Evolutionary conservation across 92 coral and sea anemone species (phyloP).

Genomic region (Paragorgia papillata): DNA sequence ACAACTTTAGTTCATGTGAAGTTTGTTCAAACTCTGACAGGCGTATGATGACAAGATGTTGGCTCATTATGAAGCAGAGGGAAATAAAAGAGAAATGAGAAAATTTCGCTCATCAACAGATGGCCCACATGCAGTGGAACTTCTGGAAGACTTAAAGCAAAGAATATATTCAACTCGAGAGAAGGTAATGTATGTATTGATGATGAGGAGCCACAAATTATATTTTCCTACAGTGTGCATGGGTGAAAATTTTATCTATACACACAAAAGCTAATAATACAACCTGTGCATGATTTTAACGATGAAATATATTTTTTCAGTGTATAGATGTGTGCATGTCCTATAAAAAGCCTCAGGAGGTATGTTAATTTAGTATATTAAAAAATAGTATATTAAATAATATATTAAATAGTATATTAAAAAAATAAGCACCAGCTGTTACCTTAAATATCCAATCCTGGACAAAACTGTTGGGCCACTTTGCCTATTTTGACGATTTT

Average conservation of each 20-base stretch:
- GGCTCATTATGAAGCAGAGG: slow-evolving; percentile 64
- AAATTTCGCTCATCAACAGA: slow-evolving; percentile 79
- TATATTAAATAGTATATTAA: slow-evolving; percentile 69
- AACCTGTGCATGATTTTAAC: background rate
- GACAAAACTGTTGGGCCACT: too few relatives aligned
- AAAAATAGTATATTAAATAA: too few relatives aligned
- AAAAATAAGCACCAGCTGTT: too few relatives aligned
- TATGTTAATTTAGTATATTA: slow-evolving; percentile 74
- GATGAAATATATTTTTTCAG: slow-evolving; percentile 30
- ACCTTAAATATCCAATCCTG: too few relatives aligned
- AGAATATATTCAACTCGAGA: slow-evolving; percentile 69
- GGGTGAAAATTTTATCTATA: too few relatives aligned
- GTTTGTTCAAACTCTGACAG: slow-evolving; percentile 25
- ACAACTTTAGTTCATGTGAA: too few relatives aligned
- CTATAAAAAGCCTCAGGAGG: slow-evolving; percentile 81
- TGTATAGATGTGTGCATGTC: slow-evolving; percentile 85
- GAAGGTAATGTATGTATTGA: too few relatives aligned
- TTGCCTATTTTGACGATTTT: too few relatives aligned
- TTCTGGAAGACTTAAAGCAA: slow-evolving; percentile 66
- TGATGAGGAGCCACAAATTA: background rate
- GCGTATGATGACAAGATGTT: slow-evolving; percentile 81
- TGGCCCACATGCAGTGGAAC: slow-evolving; percentile 79
- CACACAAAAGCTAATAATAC: too few relatives aligned
- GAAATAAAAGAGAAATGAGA: slow-evolving; percentile 74
- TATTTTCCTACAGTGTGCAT: too few relatives aligned